These are phyloP conservation scores for Saccopteryx leptura DNA, from an alignment of 2,113 vertebrate genomes.

Conservation along the genomic window DNA sequence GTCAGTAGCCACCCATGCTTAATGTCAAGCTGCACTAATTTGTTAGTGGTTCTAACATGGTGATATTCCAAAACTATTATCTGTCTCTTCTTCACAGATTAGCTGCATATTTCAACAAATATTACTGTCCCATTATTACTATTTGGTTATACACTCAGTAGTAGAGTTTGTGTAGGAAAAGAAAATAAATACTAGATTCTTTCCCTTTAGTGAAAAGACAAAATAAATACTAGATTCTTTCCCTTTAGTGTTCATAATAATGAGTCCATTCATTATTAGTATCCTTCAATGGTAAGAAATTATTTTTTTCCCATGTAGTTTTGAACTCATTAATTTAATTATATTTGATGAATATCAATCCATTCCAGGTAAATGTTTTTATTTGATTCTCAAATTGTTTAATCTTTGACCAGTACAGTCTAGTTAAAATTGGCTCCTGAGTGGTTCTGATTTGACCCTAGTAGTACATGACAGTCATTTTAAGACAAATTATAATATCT, in stretches of 20 bases:
- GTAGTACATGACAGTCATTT: neutral
- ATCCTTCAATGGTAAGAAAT: neutral
- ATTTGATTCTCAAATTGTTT: slow-evolving; percentile 22
- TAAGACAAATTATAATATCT: slow-evolving; percentile 53
- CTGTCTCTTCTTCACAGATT: neutral
- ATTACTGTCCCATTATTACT: neutral
- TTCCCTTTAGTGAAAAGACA: neutral
- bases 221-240: slow-evolving; percentile 42
- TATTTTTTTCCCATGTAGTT: neutral
- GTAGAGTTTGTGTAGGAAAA: slow-evolving; percentile 29
- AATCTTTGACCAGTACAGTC: neutral
- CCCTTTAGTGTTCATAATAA: slow-evolving; percentile 36
- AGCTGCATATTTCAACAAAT: slow-evolving; percentile 21
- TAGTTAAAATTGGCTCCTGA: slow-evolving; percentile 36
- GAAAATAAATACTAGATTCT: slow-evolving; percentile 43
- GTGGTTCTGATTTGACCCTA: slow-evolving; percentile 22
- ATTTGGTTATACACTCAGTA: neutral
- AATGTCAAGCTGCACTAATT: neutral
- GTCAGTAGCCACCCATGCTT: neutral
- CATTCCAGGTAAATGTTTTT: neutral
- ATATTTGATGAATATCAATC: slow-evolving; percentile 8
- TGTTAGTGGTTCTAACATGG: neutral
- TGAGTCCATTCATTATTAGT: neutral
- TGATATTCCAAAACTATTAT: neutral
- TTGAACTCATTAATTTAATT: slow-evolving; percentile 21